A percentile compares a stretch with the other conserved stretches of the same genome.
Conservation (phyloP, 2,113 vertebrate genomes). For the Ia io region DNA sequence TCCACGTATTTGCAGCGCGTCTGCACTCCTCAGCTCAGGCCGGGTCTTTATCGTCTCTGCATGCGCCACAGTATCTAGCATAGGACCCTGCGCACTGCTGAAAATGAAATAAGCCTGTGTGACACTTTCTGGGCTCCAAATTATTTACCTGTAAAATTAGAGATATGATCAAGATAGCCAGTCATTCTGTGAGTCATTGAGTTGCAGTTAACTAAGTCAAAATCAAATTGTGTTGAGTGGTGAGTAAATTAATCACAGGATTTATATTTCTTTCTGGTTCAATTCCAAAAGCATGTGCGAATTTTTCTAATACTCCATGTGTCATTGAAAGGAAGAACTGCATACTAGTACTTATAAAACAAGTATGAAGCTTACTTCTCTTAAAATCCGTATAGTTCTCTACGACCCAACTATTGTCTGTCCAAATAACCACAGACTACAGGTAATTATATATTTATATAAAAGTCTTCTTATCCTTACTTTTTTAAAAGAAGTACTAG, state of each 20-base stretch:
- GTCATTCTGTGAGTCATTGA: neutral
- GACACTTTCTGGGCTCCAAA: neutral
- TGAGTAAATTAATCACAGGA: neutral
- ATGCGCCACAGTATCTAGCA: neutral
- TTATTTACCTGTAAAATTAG: neutral
- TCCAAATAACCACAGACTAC: constrained; percentile 60
- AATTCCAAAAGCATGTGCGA: neutral
- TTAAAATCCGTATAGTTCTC: constrained; percentile 31
- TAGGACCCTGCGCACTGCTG: accelerated
- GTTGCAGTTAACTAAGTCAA: neutral
- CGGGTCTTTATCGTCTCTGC: neutral
- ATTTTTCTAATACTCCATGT: neutral
- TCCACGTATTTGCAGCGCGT: accelerated
- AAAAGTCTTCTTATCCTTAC: constrained; percentile 34
- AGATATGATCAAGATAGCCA: neutral
- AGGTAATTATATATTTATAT: constrained; percentile 43
- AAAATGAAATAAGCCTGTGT: neutral
- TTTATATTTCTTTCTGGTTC: neutral
- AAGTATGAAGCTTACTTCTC: neutral
- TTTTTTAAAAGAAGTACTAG: neutral
- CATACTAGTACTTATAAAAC: neutral
- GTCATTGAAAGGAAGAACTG: neutral
- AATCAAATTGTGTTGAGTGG: neutral
- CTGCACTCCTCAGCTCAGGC: accelerated
- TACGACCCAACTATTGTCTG: constrained; percentile 34